Percentiles rank a stretch among this genome's conserved stretches.
Conservation (phyloP, 2,888 invertebrate species). For the Hololepta plana region DNA sequence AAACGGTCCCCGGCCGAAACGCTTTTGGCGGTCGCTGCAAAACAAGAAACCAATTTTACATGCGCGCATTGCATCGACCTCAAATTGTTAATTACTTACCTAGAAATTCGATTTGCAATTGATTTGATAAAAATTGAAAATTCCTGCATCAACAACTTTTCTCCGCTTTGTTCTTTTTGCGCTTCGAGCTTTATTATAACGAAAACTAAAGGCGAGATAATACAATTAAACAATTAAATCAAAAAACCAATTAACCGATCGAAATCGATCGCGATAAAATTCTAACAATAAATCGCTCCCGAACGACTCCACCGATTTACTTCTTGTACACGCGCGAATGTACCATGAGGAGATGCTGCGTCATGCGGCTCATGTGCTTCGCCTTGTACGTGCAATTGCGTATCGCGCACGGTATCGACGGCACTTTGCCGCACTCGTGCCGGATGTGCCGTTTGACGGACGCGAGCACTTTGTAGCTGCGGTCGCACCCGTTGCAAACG, state of each 20-base stretch:
- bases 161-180: no score
- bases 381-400: conserved; percentile 8
- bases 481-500: conserved; percentile 51
- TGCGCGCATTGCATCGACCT: no score
- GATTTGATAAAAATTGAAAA: no score
- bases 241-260: not conserved
- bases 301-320: no score
- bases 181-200: conserved; percentile 1
- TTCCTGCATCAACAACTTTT: no score
- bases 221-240: not conserved
- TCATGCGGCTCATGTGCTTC: conserved; percentile 10
- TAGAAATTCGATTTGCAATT: no score
- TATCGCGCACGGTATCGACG: conserved; percentile 12
- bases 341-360: conserved; percentile 10
- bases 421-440: conserved; percentile 13
- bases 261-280: not conserved
- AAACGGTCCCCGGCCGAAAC: no score
- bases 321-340: no score
- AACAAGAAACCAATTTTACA: no score
- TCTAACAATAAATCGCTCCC: conserved; percentile 2
- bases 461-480: conserved; percentile 63
- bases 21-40: no score
- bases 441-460: conserved; percentile 23
- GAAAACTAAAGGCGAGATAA: not conserved
- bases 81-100: no score